A percentile compares a stretch with the other conserved stretches of the same genome.
These are phyloP conservation scores for Brachyalestes nurse DNA, from an alignment of 2,797 vertebrate genomes.

Conservation along the genomic window DNA sequence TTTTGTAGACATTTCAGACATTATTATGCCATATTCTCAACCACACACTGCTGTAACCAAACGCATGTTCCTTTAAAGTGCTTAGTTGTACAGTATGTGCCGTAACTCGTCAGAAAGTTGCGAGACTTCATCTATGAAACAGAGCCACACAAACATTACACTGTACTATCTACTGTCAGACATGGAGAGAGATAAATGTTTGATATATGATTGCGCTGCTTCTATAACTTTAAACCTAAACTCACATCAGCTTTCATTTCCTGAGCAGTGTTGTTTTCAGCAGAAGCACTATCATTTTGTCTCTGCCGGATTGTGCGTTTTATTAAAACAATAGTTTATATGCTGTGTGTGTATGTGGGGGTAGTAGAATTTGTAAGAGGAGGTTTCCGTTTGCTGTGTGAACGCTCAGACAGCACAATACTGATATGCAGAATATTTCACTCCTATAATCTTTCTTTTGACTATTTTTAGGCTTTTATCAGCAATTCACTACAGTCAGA, in stretches of 20 bases:
- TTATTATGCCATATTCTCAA: not conserved
- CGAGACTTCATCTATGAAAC: slow-evolving; percentile 24
- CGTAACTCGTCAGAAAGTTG: slow-evolving; percentile 25
- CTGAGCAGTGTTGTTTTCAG: slow-evolving; percentile 67
- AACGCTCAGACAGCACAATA: slow-evolving; percentile 84
- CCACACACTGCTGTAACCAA: not conserved
- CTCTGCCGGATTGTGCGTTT: slow-evolving; percentile 52
- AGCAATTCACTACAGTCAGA: no score
- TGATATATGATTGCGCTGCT: slow-evolving; percentile 38
- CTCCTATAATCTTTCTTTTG: slow-evolving; percentile 73
- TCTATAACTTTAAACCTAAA: slow-evolving; percentile 37
- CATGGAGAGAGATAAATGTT: slow-evolving; percentile 38
- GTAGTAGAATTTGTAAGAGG: slow-evolving; percentile 69
- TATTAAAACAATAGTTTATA: slow-evolving; percentile 52
- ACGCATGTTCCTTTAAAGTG: not conserved
- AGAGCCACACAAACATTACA: not conserved
- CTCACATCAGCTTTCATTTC: slow-evolving; percentile 82
- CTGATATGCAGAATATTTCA: slow-evolving; percentile 76
- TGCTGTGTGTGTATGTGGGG: slow-evolving; percentile 39
- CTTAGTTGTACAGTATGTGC: not conserved
- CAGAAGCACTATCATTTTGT: slow-evolving; percentile 51
- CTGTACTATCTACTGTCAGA: slow-evolving; percentile 24
- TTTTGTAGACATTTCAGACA: not conserved
- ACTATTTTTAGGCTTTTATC: slow-evolving; percentile 9
- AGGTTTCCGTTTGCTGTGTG: slow-evolving; percentile 82